phyloP scores from a whole-genome alignment of 2,113 vertebrate genomes.

The Myodes glareolus region DNA sequence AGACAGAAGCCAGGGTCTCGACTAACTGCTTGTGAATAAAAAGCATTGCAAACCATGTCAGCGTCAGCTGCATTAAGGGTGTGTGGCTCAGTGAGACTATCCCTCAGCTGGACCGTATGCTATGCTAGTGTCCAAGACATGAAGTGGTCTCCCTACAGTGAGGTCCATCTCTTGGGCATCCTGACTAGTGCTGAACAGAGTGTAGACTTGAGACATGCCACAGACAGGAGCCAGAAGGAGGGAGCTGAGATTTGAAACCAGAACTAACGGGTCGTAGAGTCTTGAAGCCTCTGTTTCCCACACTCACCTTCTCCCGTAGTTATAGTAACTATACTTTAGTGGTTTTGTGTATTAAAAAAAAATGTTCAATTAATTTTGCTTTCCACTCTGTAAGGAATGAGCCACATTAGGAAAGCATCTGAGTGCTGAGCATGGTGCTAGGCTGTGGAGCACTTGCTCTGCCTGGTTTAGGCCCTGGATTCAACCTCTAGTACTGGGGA shows the following conservation, averaged over 20 bases:
- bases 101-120: background rate
- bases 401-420: background rate
- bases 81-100: no score
- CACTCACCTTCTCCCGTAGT: background rate
- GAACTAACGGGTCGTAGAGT: background rate
- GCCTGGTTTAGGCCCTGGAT: background rate
- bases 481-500: no score
- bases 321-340: background rate
- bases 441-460: no score
- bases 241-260: background rate
- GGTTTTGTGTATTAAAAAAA: background rate
- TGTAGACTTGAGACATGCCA: rapidly evolving
- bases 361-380: background rate
- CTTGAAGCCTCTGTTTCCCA: background rate
- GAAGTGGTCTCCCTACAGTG: rapidly evolving
- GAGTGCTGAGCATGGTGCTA: background rate
- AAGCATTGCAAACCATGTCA: background rate
- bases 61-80: background rate
- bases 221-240: background rate
- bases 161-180: no score
- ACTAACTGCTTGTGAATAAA: background rate
- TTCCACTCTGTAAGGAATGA: background rate
- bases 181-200: background rate
- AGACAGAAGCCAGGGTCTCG: background rate
- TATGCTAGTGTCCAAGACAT: background rate